Evolutionary conservation across 2,113 vertebrate genomes (phyloP), one percentile per base, ranked within the genome.

Genomic region (Xiphophorus hellerii): DNA sequence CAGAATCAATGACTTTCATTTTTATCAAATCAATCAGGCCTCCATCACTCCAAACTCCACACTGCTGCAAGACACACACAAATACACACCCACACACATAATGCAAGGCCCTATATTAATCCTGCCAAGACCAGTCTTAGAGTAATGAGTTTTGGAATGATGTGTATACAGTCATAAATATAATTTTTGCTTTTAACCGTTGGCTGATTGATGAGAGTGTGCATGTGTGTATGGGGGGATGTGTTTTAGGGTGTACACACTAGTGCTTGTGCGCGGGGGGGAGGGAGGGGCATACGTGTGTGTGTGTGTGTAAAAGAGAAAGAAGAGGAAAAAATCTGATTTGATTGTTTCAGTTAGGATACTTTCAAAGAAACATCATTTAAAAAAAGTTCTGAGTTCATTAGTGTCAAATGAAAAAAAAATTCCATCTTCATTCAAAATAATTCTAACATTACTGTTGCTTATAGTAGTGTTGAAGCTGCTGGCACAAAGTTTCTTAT

Each of bases 1-100:
- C 88, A 90, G 86, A 92, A 92, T 94, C 92, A 92, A 92, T 93
- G 88, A 80, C 89, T 91, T 92, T 93, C 89, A 91, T 91, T 94
- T 92, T 93, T 91, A 92, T 92, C 89, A 90, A 93, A 93, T 93
- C 92, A 92, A 89, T 92, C 90, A 92, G 84, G 65, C 70, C 82
- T 87, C 88, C 82, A 93, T 91, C 88, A 90, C 84, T 91, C 85
- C 65, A 80, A 86, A 84, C 72, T 80, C 81, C 48, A 80, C 69
- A 87, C 77, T 39, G 73, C 78, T 80, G 81, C 74, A 84, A 76
- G 35, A 87, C 67, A 42, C 68, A 81, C 68, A 71, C 66, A 83
- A 62, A 68, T 33, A 76, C 63, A 51, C 73, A 44, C 74, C 66
- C 71, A 80, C 62, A 79, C 71, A 70, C 80, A 74, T 71, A 82